Conservation (phyloP, 1,140 invertebrate species). For the Temnothorax nylanderi region DNA sequence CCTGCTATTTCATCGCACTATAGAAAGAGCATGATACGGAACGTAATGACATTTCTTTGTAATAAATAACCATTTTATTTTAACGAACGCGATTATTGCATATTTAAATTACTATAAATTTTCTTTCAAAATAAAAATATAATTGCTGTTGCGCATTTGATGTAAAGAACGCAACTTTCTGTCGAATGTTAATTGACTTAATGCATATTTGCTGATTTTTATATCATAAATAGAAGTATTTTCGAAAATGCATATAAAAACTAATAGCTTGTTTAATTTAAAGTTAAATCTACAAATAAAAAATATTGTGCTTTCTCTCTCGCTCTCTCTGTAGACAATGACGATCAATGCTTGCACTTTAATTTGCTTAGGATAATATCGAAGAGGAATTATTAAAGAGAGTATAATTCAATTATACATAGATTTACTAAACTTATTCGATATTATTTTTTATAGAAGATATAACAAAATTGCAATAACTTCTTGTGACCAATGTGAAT, state of each 20-base stretch:
- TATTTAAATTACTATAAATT: not conserved
- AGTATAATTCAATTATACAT: not conserved
- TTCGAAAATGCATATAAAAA: not conserved
- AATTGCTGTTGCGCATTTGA: not conserved
- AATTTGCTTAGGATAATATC: not conserved
- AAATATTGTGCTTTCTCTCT: not conserved
- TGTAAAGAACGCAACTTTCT: not conserved
- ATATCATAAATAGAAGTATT: not conserved
- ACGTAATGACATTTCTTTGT: not conserved
- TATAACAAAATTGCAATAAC: not conserved
- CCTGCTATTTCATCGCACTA: conserved; percentile 42
- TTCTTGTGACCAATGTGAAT: not conserved
- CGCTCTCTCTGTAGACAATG: not conserved
- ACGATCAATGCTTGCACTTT: too few relatives aligned
- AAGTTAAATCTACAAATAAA: not conserved
- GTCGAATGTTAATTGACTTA: not conserved
- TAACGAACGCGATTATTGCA: not conserved
- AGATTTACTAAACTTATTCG: not conserved
- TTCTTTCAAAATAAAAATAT: not conserved
- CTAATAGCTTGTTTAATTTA: not conserved
- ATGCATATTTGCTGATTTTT: not conserved
- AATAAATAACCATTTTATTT: not conserved
- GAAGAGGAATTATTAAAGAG: not conserved
- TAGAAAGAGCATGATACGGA: conserved; percentile 21
- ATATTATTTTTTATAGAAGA: not conserved